phyloP scores from a whole-genome alignment of 2,113 vertebrate species.

The Balaenoptera acutorostrata region DNA sequence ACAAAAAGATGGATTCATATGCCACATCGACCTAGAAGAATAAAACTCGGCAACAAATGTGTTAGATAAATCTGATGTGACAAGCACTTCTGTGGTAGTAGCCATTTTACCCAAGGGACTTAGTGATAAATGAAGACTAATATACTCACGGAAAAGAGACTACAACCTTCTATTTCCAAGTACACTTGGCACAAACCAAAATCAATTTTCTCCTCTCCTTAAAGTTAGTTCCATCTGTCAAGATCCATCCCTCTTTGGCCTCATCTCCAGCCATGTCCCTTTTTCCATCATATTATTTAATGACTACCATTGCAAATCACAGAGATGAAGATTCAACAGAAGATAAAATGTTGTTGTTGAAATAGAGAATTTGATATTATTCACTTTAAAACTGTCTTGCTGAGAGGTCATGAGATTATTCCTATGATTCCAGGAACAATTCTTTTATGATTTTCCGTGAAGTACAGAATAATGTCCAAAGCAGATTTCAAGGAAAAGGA shows the following conservation, averaged over 20 bases:
- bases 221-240: constrained; percentile 57
- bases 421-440: neutral
- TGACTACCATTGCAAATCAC: constrained; percentile 48
- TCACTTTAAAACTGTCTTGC: neutral
- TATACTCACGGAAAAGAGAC: neutral
- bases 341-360: constrained; percentile 22
- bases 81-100: constrained; percentile 18
- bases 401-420: constrained; percentile 4
- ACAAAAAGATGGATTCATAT: constrained; percentile 9
- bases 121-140: constrained; percentile 44
- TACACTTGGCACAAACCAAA: constrained; percentile 48
- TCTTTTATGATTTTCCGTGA: neutral
- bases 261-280: constrained; percentile 20
- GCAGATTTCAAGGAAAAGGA: constrained; percentile 37
- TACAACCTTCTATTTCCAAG: constrained; percentile 57
- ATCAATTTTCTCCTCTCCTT: constrained; percentile 67
- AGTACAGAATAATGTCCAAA: constrained; percentile 18
- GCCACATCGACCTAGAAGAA: neutral
- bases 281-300: constrained; percentile 48
- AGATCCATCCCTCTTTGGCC: constrained; percentile 4
- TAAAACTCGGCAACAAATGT: constrained; percentile 50
- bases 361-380: neutral
- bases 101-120: constrained; percentile 41
- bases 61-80: constrained; percentile 54
- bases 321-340: neutral